Percentiles rank a stretch among this genome's conserved stretches.
phyloP scores from a whole-genome alignment of 2,888 invertebrate genomes.

The Phaedon cochleariae region DNA sequence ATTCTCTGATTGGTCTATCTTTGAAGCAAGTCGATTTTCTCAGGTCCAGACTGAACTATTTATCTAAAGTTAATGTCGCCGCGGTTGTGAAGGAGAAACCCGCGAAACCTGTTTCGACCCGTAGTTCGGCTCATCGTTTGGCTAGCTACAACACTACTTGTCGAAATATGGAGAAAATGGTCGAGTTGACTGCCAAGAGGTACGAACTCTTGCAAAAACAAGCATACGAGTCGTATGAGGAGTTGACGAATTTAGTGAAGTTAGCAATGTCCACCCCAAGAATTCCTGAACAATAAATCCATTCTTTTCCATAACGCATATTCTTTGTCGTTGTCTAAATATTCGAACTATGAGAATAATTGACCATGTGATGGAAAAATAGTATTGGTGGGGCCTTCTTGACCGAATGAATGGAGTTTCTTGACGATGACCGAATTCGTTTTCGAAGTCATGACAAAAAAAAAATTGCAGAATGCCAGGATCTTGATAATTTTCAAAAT shows the following conservation, averaged over 20 bases:
- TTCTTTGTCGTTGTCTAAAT: background rate
- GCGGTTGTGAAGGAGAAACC: constrained; percentile 7
- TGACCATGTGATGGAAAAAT: no score
- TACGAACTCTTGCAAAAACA: constrained; percentile 50
- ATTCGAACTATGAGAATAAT: no score
- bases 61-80: constrained; percentile 41
- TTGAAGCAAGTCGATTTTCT: constrained; percentile 48
- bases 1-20: constrained; percentile 47
- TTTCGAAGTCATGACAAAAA: no score
- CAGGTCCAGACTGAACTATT: constrained; percentile 44
- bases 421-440: no score
- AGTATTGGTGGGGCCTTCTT: no score
- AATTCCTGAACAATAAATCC: background rate
- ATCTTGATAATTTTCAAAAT: no score
- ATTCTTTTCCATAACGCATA: background rate
- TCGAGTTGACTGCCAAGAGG: constrained; percentile 49
- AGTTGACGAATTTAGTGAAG: constrained; percentile 49
- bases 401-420: no score
- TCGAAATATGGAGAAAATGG: constrained; percentile 44
- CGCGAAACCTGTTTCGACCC: background rate
- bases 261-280: constrained; percentile 38
- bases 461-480: no score
- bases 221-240: constrained; percentile 51
- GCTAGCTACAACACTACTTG: constrained; percentile 12
- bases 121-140: constrained; percentile 22